Base-by-base conservation (phyloP, 2,113 vertebrate genomes). In the Cranoglanis bouderius region DNA sequence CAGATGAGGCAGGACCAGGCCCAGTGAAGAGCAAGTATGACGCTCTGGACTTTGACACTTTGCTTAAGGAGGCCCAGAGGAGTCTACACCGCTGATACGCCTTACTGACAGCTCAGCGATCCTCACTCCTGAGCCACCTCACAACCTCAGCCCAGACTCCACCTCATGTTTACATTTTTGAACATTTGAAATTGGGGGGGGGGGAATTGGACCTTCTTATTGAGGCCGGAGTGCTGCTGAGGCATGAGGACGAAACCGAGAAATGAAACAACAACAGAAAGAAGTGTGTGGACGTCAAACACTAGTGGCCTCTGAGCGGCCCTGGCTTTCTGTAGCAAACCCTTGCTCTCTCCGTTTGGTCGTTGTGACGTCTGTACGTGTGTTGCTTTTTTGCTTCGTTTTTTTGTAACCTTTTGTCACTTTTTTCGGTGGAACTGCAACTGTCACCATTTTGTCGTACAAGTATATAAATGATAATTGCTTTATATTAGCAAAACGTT, bases 141-240 rank as follows among this genome's bases (percentile, higher is more conserved):
- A 95, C 97, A 96, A 97, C 97, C 97, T 98, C 97, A 97, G 97
- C 96, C 96, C 97, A 97, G 97, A 97, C 97, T 95, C 97, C 97
- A 96, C 96, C 96, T 95, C 95, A 98, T 99, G 98, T 99, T 99
- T 99, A 99, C 98, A 98, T 98, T 98, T 82, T 99, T 97, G 97
- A 97, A 96, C 96, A 94, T 96, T 96, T 96, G 95, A 96, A 96
- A 94, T 96, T 35, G 84, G 59, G 35, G 95, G 94, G 93, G 83
- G 90, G 94, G 89, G 90, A 92, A 93, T 95, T 94, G 94, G 96
- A 95, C 96, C 95, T 96, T 96, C 94, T 92, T 94, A 96, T 96
- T 92, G 96, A 95, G 95, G 93, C 94, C 43, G 81, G 93, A 93
- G 93, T 82, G 89, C 92, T 91, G 49, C 88, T 53, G 91, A 88